A percentile compares a stretch with the other conserved stretches of the same genome.
Conservation (phyloP, 1,140 invertebrate genomes). For the Trichoplusia ni region DNA sequence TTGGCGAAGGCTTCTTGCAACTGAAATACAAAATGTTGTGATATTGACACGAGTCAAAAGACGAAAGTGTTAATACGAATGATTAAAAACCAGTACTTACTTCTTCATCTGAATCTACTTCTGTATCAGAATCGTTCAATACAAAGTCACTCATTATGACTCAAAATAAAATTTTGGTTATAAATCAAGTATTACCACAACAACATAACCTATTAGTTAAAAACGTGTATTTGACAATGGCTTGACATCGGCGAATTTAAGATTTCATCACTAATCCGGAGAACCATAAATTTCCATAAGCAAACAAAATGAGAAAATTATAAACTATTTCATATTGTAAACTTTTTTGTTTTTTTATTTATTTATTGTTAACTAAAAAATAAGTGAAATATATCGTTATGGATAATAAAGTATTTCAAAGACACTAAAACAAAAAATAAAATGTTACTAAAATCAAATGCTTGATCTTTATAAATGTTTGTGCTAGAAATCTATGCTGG, state of each 20-base stretch:
- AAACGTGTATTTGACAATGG: slow-evolving; percentile 16
- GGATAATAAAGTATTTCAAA: too few species aligned
- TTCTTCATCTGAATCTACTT: slow-evolving; percentile 76
- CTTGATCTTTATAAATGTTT: too few species aligned
- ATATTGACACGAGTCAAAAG: slow-evolving; percentile 39
- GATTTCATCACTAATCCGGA: not conserved
- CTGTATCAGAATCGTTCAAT: slow-evolving; percentile 71
- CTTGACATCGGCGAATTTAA: not conserved
- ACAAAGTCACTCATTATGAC: slow-evolving; percentile 67
- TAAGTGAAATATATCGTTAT: too few species aligned
- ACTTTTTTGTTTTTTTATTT: too few species aligned
- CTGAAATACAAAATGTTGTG: too few species aligned
- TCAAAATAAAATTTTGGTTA: not conserved
- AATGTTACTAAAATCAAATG: too few species aligned
- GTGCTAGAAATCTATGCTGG: too few species aligned
- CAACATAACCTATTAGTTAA: slow-evolving; percentile 17
- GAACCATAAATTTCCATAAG: not conserved
- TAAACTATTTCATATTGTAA: too few species aligned
- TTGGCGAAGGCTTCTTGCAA: slow-evolving; percentile 92
- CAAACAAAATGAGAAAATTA: too few species aligned
- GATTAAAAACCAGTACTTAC: slow-evolving; percentile 42
- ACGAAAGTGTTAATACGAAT: not conserved
- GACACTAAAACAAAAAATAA: too few species aligned
- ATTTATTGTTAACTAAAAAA: too few species aligned
- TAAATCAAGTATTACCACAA: not conserved